Evolutionary conservation across 2,888 invertebrate species (phyloP).

Genomic region (Agrochola circellaris): DNA sequence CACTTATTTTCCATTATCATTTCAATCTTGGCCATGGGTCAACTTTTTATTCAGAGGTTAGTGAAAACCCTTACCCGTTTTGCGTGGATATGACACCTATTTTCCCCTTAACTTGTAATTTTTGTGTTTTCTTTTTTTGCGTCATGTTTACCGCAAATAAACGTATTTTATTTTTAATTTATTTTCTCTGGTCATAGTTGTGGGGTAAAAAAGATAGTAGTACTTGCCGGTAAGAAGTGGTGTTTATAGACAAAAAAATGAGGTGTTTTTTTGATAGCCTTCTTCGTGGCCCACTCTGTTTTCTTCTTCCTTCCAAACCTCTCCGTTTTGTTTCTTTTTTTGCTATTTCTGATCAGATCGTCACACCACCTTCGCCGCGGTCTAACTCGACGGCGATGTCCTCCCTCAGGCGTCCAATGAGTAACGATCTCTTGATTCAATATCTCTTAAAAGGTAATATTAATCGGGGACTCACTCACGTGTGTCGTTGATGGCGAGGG

Average conservation of each 20-base stretch:
- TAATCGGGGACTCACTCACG: slow-evolving; percentile 80
- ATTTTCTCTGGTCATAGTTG: background rate
- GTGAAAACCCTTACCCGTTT: no score
- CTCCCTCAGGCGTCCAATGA: background rate
- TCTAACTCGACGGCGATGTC: background rate
- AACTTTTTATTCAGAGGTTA: background rate
- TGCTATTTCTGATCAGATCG: no score
- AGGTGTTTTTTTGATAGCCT: background rate
- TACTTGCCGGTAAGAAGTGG: background rate
- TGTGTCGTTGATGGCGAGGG: slow-evolving; percentile 86
- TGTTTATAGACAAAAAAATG: no score
- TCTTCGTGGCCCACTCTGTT: background rate
- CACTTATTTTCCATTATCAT: background rate
- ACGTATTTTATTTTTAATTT: no score
- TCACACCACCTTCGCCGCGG: no score
- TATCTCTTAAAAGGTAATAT: slow-evolving; percentile 23
- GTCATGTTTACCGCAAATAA: no score
- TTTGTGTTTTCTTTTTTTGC: no score
- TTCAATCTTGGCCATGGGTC: background rate
- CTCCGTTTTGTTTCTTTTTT: background rate
- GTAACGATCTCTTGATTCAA: background rate
- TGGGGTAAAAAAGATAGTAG: no score
- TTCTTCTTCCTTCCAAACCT: background rate
- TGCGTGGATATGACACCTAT: no score
- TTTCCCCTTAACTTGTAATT: no score